A percentile compares a stretch with the other conserved stretches of the same genome.
These are phyloP conservation scores for Mythimna albipuncta DNA, from an alignment of 2,888 invertebrate species.

Conservation along the genomic window DNA sequence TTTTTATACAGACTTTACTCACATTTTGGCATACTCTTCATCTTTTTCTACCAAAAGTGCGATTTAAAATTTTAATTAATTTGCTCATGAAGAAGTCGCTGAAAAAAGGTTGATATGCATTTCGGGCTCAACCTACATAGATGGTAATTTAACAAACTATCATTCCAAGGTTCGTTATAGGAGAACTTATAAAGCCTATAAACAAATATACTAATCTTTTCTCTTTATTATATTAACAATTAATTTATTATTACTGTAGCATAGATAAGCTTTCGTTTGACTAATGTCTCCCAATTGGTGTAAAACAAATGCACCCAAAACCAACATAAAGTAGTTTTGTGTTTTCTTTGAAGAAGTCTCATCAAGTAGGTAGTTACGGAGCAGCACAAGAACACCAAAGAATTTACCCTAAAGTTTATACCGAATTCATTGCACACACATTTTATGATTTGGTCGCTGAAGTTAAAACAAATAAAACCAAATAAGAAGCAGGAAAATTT, in stretches of 20 bases:
- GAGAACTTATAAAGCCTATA: too few species aligned
- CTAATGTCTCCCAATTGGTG: background rate
- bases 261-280: too few species aligned
- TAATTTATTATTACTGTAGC: too few species aligned
- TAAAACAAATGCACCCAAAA: conserved; percentile 2
- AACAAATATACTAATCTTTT: too few species aligned
- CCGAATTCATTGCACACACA: conserved; percentile 33
- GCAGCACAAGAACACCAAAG: background rate
- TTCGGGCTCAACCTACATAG: background rate
- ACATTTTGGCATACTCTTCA: too few species aligned
- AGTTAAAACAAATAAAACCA: conserved; percentile 37
- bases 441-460: conserved; percentile 30
- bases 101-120: background rate
- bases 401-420: conserved; percentile 17
- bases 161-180: too few species aligned
- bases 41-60: too few species aligned
- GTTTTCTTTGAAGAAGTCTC: background rate
- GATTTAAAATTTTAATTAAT: background rate
- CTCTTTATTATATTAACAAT: too few species aligned
- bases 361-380: conserved; percentile 6
- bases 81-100: background rate
- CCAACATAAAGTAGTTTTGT: background rate
- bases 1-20: too few species aligned
- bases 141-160: too few species aligned
- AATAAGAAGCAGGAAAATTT: conserved; percentile 66